These are phyloP conservation scores for Nycticryphes semicollaris DNA, from an alignment of 2,113 vertebrate genomes.

Conservation along the genomic window DNA sequence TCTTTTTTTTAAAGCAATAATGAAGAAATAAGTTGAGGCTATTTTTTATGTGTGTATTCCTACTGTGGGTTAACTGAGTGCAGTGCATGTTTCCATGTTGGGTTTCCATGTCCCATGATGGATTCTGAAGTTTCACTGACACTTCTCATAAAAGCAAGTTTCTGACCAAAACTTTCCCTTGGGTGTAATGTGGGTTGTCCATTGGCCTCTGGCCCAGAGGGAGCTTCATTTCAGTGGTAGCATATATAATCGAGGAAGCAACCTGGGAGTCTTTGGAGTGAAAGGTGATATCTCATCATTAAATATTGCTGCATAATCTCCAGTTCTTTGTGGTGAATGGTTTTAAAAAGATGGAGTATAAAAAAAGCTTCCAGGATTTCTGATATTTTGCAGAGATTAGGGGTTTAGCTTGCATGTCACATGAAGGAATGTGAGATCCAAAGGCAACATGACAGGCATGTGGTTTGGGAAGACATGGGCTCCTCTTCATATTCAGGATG, in stretches of 20 bases:
- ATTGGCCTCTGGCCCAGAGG: not conserved
- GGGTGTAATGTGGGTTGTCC: not conserved
- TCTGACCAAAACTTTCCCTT: not conserved
- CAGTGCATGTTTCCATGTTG: not conserved
- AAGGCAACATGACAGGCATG: not conserved
- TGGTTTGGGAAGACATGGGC: not conserved
- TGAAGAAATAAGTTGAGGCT: not conserved
- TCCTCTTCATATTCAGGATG: not conserved
- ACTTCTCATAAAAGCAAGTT: conserved; percentile 1
- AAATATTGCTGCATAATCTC: not conserved
- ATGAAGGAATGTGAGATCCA: not conserved
- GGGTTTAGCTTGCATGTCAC: not conserved
- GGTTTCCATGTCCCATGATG: not conserved
- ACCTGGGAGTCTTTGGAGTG: not conserved
- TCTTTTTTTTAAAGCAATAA: not conserved
- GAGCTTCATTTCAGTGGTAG: not conserved
- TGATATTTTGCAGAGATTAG: not conserved
- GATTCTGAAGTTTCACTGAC: not conserved
- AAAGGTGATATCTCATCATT: not conserved
- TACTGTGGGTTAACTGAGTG: not conserved
- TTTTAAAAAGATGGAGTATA: not conserved
- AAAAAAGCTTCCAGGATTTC: not conserved
- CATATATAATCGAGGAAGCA: not conserved
- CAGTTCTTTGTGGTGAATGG: not conserved
- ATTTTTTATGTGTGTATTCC: not conserved